Base-by-base conservation (phyloP, 2,113 vertebrate genomes). In the Grus americana region DNA sequence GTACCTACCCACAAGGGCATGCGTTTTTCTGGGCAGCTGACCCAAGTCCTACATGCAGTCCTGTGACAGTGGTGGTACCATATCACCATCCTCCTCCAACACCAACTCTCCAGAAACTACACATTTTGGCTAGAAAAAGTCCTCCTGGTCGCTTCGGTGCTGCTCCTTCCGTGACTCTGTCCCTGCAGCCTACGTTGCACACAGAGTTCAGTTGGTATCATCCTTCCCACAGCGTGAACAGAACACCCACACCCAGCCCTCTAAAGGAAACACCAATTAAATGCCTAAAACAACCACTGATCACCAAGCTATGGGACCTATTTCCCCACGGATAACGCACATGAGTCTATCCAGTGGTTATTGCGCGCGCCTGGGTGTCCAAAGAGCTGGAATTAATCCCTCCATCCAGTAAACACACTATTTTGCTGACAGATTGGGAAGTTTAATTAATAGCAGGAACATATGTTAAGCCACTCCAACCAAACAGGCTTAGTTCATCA, bases 51-150 rank as follows among this genome's bases (percentile, higher is more conserved):
- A 0, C 12, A 5, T 7, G 15, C 6, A 3, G 10, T 61, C 4
- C 40, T 5, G 36, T 19, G 47, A 7, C 47, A 22, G 34, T 5
- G 27, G 10, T 15, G 42, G 24, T 14, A 1, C 58, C 4, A 0
- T 11, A 38, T 71, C 50, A 6, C 63, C 58, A 40, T 23, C 58
- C n/a, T 81, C 54, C 40, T 55, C 11, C 17, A 26, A 15, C 30
- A 20, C 34, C 46, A 65, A 1, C 15, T 29, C 59, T 11, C 47
- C 52, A 38, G 50, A 72, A 38, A 55, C 30, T 13, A 21, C 10
- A 1, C 5, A 24, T 18, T n/a, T 30, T 61, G 66, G 26, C 44
- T 49, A 29, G 34, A 50, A 81, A 46, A 62, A 10, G 10, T 19
- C 24, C 20, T 58, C 10, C 50, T 30, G 23, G 24, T 70, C 21